These are phyloP conservation scores for Strix aluco DNA, from an alignment of 2,113 vertebrate genomes.

Conservation along the genomic window DNA sequence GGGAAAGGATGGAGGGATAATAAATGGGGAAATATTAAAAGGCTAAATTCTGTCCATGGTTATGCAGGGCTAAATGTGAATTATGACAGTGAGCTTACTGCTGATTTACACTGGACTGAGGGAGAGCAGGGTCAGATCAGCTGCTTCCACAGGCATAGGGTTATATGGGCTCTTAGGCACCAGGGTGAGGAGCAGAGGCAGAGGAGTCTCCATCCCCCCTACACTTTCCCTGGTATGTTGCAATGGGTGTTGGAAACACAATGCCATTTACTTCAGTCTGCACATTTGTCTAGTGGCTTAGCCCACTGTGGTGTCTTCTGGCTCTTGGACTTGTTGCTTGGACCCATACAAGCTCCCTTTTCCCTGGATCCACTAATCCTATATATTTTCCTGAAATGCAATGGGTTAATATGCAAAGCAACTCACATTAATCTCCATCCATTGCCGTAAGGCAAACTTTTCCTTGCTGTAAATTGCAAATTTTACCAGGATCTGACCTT, in stretches of 20 bases:
- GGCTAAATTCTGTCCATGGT: not conserved
- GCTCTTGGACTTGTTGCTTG: not conserved
- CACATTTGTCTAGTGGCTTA: not conserved
- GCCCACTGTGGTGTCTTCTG: not conserved
- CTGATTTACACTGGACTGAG: not conserved
- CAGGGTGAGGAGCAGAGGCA: not conserved
- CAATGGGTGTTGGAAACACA: not conserved
- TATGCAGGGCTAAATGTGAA: not conserved
- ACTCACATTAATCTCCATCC: not conserved
- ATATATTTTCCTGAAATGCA: not conserved
- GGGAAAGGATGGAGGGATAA: not conserved
- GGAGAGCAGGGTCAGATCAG: not conserved
- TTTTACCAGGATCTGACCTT: slow-evolving; percentile 29
- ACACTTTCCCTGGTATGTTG: not conserved
- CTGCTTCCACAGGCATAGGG: not conserved
- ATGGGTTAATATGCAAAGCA: not conserved
- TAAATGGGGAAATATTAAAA: not conserved
- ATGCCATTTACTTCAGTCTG: not conserved
- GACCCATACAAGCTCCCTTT: not conserved
- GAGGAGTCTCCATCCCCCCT: not conserved
- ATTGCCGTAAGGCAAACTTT: not conserved
- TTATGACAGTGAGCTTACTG: not conserved
- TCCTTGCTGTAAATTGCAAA: not conserved
- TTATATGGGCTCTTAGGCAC: not conserved
- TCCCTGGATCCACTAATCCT: not conserved